Conservation (phyloP, 2,888 invertebrate species). For the Pheosia gnoma region DNA sequence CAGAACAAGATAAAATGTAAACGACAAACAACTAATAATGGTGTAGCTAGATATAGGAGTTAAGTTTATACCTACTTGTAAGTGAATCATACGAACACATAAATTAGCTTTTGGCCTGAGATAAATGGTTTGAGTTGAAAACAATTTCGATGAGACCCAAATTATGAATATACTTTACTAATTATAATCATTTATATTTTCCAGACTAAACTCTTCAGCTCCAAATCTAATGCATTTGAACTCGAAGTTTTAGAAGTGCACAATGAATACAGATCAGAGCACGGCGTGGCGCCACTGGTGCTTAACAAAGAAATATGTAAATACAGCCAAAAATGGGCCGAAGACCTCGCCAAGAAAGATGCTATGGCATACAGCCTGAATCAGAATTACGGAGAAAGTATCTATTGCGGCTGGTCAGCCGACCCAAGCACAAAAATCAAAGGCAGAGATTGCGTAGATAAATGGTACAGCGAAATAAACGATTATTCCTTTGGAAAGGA, state of each 20-base stretch:
- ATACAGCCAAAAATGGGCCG: slow-evolving; percentile 89
- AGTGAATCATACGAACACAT: not conserved
- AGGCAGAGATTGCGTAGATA: slow-evolving; percentile 88
- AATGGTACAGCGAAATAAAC: slow-evolving; percentile 91
- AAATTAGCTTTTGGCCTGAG: too few relatives aligned
- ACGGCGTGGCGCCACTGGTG: slow-evolving; percentile 75
- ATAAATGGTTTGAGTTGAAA: too few relatives aligned
- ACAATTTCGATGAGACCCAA: not conserved
- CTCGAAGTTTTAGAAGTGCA: slow-evolving; percentile 72
- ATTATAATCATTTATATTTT: slow-evolving; percentile 35
- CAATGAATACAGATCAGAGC: slow-evolving; percentile 74
- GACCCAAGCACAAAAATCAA: slow-evolving; percentile 86
- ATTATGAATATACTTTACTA: not conserved
- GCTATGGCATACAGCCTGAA: slow-evolving; percentile 87
- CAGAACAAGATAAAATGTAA: slow-evolving; percentile 5
- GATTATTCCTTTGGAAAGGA: slow-evolving; percentile 87
- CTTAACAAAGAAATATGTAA: slow-evolving; percentile 86
- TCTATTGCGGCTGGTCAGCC: slow-evolving; percentile 88
- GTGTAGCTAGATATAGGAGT: not conserved
- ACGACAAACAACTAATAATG: not conserved
- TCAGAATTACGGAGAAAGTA: slow-evolving; percentile 87
- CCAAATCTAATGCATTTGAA: slow-evolving; percentile 70
- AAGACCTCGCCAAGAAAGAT: slow-evolving; percentile 86
- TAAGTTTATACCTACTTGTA: not conserved
- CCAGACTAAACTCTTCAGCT: slow-evolving; percentile 74